Conservation (phyloP, 2,797 vertebrate genomes). For the Spinibarbus caldwelli region DNA sequence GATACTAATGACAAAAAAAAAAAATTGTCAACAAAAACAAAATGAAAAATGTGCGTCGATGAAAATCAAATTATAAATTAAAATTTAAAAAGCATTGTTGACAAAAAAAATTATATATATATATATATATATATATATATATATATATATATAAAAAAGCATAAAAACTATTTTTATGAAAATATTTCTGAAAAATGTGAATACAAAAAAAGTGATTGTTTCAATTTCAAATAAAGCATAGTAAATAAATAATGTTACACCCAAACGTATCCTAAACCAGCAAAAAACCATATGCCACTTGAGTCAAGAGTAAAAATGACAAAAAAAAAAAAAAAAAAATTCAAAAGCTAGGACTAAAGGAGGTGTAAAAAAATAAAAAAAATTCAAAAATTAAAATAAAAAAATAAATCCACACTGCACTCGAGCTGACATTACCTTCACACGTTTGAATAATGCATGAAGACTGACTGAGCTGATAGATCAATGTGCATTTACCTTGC, state of each 20-base stretch:
- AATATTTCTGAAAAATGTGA: neutral
- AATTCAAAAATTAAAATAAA: neutral
- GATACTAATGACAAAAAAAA: too few relatives aligned
- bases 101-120: neutral
- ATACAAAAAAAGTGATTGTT: neutral
- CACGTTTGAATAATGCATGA: neutral
- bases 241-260: neutral
- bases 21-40: too few relatives aligned
- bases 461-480: neutral
- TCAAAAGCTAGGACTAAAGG: neutral
- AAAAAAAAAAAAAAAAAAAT: neutral
- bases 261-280: neutral
- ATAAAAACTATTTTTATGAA: too few relatives aligned
- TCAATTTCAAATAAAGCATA: neutral
- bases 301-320: neutral
- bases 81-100: neutral
- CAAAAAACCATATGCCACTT: too few relatives aligned
- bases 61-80: neutral
- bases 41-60: too few relatives aligned
- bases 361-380: neutral
- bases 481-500: slow-evolving; percentile 83
- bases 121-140: too few relatives aligned
- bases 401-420: neutral
- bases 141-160: too few relatives aligned
- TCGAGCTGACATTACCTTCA: neutral